phyloP scores from a whole-genome alignment of 1,140 invertebrate genomes.

The Diorhabda sublineata region DNA sequence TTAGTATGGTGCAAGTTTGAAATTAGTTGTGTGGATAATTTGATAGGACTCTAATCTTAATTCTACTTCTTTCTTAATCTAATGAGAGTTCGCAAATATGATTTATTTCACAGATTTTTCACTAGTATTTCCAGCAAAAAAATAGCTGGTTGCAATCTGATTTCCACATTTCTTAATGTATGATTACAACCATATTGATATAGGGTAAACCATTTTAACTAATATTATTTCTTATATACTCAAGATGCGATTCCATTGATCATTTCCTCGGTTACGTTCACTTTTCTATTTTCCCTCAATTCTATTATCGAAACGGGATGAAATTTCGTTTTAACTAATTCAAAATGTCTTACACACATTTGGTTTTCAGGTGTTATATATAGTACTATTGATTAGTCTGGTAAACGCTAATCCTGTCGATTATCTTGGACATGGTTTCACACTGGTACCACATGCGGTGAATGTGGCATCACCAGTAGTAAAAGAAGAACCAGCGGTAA shows the following conservation, averaged over 20 bases:
- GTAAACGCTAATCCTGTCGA: conserved; percentile 7
- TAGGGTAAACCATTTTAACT: no score
- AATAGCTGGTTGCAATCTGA: neutral
- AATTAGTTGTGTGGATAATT: neutral
- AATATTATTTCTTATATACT: no score
- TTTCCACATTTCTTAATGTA: neutral
- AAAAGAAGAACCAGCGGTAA: conserved; percentile 14
- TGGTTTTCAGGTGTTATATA: conserved; percentile 9
- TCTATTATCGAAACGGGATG: no score
- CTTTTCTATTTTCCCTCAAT: no score
- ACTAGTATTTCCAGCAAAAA: neutral
- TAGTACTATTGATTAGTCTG: conserved; percentile 3
- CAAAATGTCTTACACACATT: no score
- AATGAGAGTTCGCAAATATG: neutral
- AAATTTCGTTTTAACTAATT: no score
- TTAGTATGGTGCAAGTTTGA: conserved; percentile 4
- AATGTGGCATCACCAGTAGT: neutral
- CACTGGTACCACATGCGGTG: neutral
- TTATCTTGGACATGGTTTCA: conserved; percentile 8
- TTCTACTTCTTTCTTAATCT: neutral
- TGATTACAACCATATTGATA: no score
- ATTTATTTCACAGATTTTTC: neutral
- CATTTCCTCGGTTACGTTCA: no score
- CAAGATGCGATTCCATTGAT: no score
- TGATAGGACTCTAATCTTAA: neutral